These are phyloP conservation scores for Zelostemma sp. DNA, from an alignment of 1,140 invertebrate genomes.

Conservation along the genomic window DNA sequence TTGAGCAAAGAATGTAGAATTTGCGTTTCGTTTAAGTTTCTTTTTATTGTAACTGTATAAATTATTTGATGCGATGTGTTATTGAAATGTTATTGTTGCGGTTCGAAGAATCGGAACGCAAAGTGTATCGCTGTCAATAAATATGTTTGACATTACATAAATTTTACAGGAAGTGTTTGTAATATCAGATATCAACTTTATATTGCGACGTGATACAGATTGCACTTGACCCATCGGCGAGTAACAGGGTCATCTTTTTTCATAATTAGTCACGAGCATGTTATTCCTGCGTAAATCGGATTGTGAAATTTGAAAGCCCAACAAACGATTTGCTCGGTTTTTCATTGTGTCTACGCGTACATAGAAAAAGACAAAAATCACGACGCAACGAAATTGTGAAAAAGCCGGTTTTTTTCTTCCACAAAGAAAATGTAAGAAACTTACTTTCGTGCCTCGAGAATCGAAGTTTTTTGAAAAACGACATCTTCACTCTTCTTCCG, in stretches of 20 bases:
- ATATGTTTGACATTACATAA: no score
- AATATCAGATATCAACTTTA: no score
- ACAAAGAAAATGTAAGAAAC: conserved; percentile 28
- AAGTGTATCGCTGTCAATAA: no score
- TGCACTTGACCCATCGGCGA: no score
- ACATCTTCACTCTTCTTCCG: conserved; percentile 43
- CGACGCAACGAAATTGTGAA: conserved; percentile 5
- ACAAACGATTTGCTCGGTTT: conserved; percentile 3
- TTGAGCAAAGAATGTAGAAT: no score
- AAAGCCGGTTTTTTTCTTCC: not conserved
- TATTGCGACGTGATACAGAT: not conserved
- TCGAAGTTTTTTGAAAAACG: conserved; percentile 64
- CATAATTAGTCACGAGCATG: conserved; percentile 24
- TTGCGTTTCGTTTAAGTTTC: no score
- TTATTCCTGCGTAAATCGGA: conserved; percentile 10
- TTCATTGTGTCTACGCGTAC: not conserved
- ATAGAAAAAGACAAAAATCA: conserved; percentile 9
- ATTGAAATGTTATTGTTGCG: no score
- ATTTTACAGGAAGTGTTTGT: no score
- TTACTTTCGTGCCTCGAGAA: conserved; percentile 64
- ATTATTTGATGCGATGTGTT: no score
- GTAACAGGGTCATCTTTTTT: conserved; percentile 30
- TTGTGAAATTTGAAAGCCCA: conserved; percentile 20
- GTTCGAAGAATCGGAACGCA: no score
- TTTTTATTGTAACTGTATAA: no score